Evolutionary conservation across 1,140 invertebrate species (phyloP), one percentile per base, ranked within the genome.

Genomic region (Trigoniulus corallinus): DNA sequence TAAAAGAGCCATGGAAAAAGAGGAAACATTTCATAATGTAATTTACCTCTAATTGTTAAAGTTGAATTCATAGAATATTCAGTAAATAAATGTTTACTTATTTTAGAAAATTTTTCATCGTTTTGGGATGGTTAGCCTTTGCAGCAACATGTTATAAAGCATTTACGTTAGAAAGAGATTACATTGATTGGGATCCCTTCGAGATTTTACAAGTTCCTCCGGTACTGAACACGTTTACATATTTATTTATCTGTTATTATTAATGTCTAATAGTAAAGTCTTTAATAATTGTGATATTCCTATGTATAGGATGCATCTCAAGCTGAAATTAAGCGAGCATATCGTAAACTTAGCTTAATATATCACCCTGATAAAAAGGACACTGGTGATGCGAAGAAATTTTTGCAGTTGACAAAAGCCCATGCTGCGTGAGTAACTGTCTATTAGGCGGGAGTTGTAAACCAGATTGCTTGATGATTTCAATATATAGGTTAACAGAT

Each of bases 101-200:
- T 72, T 72, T 34, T 56, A 82, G 79, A 54, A 78, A 81, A 71
- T 56, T 77, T 40, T 57, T 73, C 10, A 70, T 98, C 26, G 71
- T 93, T 25, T 63, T 82, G 56, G 89, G 89, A 51, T 99, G 95
- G 95, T 68, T 82, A 3, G 64, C 88, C 23, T 77, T 98, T 61
- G 72, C 82, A 41, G 76, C 89, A 46, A 69, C 97, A 50, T 84
- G 88, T 1, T 96, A 96, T 65, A 95, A 96, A 77, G 88, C 96
- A 7, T 91, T 89, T 0, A 86, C 95, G 67, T 91, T 97, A 70
- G 91, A 98, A 63, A 88, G 94, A 71, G 91, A 96, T 71, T 88
- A 93, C 78, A 84, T 89, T 18, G 97, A 94, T 67, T 98, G 96
- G 76, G 94, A 98, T 75, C 95, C 95, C 1, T 98, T 92, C 72